Evolutionary conservation across 2,888 invertebrate genomes (phyloP).

Genomic region (Aproaerema taeniolella): DNA sequence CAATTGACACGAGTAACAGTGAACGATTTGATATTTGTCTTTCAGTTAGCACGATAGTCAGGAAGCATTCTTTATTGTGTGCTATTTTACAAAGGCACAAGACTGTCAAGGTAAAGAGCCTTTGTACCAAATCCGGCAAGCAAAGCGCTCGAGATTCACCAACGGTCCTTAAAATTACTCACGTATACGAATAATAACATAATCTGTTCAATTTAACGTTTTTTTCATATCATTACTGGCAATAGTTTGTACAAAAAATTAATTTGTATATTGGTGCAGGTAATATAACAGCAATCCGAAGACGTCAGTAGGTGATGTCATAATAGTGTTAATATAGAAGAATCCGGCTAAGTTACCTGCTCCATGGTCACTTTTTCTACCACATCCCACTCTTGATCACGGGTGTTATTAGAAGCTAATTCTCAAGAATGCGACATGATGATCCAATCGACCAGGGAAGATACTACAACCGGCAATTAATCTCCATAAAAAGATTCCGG

Average conservation of each 20-base stretch:
- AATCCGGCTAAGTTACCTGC: conserved; percentile 66
- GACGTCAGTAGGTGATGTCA: conserved; percentile 64
- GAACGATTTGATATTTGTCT: conserved; percentile 49
- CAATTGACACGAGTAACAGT: conserved; percentile 44
- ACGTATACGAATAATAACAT: not conserved
- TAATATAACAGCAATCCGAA: conserved; percentile 45
- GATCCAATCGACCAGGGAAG: conserved; percentile 40
- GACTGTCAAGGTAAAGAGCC: conserved; percentile 47
- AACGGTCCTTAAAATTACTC: conserved; percentile 4
- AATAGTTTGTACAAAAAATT: conserved; percentile 5
- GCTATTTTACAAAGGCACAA: conserved; percentile 42
- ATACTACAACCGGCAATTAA: conserved; percentile 36
- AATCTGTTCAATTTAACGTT: not conserved
- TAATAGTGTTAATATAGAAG: conserved; percentile 44
- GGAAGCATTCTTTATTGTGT: conserved; percentile 42
- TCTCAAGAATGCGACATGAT: conserved; percentile 32
- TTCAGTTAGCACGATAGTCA: conserved; percentile 54
- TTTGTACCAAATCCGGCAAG: conserved; percentile 36
- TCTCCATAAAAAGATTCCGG: conserved; percentile 37
- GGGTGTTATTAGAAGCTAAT: conserved; percentile 34
- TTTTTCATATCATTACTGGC: not conserved
- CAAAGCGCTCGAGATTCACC: conserved; percentile 19
- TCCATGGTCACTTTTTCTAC: conserved; percentile 65
- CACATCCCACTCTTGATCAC: conserved; percentile 41
- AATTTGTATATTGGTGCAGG: conserved; percentile 20